phyloP scores from a whole-genome alignment of 2,888 invertebrate species.

The Conchocele bisecta region DNA sequence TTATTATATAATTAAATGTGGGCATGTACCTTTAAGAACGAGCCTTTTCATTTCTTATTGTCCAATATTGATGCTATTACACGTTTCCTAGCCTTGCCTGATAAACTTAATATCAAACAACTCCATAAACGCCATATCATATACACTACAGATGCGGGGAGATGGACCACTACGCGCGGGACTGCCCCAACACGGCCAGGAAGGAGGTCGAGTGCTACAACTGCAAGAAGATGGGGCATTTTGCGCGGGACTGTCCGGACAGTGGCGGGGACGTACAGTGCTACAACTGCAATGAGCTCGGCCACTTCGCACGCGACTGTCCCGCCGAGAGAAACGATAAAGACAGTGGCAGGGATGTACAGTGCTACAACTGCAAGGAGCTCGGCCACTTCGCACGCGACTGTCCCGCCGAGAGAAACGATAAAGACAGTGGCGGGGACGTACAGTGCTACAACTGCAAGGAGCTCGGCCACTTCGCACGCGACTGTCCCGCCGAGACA shows the following conservation, averaged over 20 bases:
- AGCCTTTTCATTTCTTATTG: too few species aligned
- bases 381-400: not conserved
- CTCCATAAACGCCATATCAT: too few species aligned
- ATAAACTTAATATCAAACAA: too few species aligned
- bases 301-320: constrained; percentile 83
- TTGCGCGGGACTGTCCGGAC: constrained; percentile 82
- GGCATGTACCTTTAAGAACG: too few species aligned
- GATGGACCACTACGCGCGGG: constrained; percentile 75
- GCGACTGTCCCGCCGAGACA: too few species aligned
- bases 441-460: too few species aligned
- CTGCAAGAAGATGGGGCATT: constrained; percentile 83
- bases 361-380: constrained; percentile 3
- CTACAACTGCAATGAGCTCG: constrained; percentile 77
- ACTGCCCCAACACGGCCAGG: constrained; percentile 68
- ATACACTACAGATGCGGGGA: constrained; percentile 55
- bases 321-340: constrained; percentile 43
- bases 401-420: too few species aligned
- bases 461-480: too few species aligned
- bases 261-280: constrained; percentile 35
- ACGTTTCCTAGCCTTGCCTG: too few species aligned
- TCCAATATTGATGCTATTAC: too few species aligned
- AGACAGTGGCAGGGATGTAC: not conserved
- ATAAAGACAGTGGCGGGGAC: too few species aligned
- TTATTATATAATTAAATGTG: too few species aligned
- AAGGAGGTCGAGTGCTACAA: constrained; percentile 76